A percentile compares a stretch with the other conserved stretches of the same genome.
Evolutionary conservation across 2,888 invertebrate species (phyloP).

Genomic region (Drosophila tripunctata): DNA sequence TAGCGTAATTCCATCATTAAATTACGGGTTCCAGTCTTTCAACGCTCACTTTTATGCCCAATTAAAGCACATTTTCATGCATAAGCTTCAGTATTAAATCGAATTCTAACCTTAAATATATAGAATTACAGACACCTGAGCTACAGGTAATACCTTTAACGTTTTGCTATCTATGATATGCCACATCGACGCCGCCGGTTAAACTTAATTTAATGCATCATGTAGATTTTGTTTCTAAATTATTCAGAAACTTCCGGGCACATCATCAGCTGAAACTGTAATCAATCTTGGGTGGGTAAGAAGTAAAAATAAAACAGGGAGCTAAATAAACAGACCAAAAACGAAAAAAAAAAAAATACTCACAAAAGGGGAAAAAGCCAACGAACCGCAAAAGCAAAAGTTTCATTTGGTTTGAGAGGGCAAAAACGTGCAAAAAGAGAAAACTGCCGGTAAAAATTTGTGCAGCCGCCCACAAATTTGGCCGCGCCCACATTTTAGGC

Average conservation of each 20-base stretch:
- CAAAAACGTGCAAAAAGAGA: neutral
- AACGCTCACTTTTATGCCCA: neutral
- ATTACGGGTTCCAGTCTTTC: neutral
- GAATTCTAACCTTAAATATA: neutral
- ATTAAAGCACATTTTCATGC: neutral
- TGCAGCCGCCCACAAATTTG: conserved; percentile 53
- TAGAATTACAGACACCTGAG: neutral
- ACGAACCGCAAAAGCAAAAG: conserved; percentile 53
- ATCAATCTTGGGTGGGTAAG: conserved; percentile 46
- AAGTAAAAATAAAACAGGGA: conserved; percentile 17
- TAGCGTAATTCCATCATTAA: too few species aligned
- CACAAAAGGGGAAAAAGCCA: conserved; percentile 36
- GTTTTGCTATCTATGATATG: neutral
- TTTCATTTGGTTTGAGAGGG: conserved; percentile 38
- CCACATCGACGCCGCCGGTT: neutral
- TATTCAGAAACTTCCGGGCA: conserved; percentile 45
- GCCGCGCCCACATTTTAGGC: conserved; percentile 18
- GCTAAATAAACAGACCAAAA: conserved; percentile 1
- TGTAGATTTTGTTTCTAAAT: conserved; percentile 19
- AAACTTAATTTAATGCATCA: conserved; percentile 36
- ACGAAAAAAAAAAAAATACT: neutral
- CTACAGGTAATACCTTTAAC: neutral
- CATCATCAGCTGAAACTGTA: conserved; percentile 52
- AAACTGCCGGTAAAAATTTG: conserved; percentile 59
- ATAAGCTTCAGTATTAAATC: neutral